Evolutionary conservation across 2,797 vertebrate genomes (phyloP).

Genomic region (Triplophysa bombifrons): DNA sequence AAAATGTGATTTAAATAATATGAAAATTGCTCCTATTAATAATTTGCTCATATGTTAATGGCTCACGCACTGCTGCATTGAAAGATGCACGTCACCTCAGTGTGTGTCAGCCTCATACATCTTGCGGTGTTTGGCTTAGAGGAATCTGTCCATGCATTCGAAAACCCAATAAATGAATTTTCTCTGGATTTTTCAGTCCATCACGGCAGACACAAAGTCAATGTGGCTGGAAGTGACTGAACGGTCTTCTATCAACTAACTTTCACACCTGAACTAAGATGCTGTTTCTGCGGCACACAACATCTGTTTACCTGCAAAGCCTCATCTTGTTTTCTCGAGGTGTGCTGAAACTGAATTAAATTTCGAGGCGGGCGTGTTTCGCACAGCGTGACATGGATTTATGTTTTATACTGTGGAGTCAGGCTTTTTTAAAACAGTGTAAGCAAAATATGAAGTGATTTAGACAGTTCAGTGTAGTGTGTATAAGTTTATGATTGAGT

Average conservation of each 20-base stretch:
- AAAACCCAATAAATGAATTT: slow-evolving; percentile 44
- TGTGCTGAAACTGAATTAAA: slow-evolving; percentile 5
- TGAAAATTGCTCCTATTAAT: background rate
- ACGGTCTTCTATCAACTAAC: slow-evolving; percentile 4
- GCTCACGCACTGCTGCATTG: slow-evolving; percentile 6
- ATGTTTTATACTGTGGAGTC: slow-evolving; percentile 20
- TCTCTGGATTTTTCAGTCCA: slow-evolving; percentile 22
- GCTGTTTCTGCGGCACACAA: slow-evolving; percentile 12
- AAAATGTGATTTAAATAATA: slow-evolving; percentile 5
- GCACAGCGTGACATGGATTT: slow-evolving; percentile 13
- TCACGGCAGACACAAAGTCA: slow-evolving; percentile 15
- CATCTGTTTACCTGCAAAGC: slow-evolving; percentile 18
- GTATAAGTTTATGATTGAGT: background rate
- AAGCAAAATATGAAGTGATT: slow-evolving; percentile 11
- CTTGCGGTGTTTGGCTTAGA: slow-evolving; percentile 31
- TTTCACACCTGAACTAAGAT: slow-evolving; percentile 35
- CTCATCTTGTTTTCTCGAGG: background rate
- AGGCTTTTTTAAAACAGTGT: background rate
- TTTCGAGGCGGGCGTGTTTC: background rate
- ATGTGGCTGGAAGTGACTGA: slow-evolving; percentile 32
- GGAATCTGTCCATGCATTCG: slow-evolving; percentile 39
- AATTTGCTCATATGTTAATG: slow-evolving; percentile 1
- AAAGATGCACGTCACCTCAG: slow-evolving; percentile 18
- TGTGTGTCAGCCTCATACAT: slow-evolving; percentile 7
- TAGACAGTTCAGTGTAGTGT: background rate